Conservation (phyloP, 2,113 vertebrate species). For the Elephantulus edwardii region DNA sequence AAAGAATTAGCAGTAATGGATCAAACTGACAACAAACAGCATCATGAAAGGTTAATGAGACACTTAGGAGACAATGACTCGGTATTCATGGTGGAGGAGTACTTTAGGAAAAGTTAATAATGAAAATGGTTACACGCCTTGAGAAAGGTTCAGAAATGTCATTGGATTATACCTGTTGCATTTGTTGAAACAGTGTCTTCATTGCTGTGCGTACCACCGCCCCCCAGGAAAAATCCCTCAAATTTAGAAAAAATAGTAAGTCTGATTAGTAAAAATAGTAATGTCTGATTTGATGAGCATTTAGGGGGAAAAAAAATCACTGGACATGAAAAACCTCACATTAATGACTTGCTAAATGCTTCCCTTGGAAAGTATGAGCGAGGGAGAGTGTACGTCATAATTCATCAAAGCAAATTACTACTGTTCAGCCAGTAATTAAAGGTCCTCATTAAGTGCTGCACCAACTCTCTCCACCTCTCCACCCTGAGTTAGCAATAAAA, state of each 20-base stretch:
- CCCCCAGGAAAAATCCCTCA: background rate
- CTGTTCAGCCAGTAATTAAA: conserved; percentile 86
- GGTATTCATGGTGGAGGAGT: background rate
- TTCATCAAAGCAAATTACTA: conserved; percentile 86
- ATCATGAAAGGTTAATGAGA: background rate
- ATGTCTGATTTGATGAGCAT: background rate
- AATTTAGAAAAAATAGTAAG: background rate
- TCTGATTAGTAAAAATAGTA: background rate
- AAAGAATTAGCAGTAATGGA: background rate
- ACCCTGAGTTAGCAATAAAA: conserved; percentile 83
- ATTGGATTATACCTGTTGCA: background rate
- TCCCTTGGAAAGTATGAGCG: background rate
- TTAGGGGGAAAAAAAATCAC: background rate
- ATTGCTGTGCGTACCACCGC: background rate
- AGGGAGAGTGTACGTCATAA: conserved; percentile 74
- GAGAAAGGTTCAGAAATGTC: background rate
- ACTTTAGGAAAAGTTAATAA: background rate
- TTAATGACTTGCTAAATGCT: conserved; percentile 47
- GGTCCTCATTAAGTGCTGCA: conserved; percentile 85
- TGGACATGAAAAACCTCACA: background rate
- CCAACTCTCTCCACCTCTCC: conserved; percentile 69
- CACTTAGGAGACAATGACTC: background rate
- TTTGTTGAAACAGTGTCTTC: background rate
- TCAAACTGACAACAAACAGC: background rate
- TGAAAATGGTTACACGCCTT: background rate